Evolutionary conservation across 37 sponge, comb jelly and placozoan genomes (phyloP).

Genomic region (Bolinopsis microptera): DNA sequence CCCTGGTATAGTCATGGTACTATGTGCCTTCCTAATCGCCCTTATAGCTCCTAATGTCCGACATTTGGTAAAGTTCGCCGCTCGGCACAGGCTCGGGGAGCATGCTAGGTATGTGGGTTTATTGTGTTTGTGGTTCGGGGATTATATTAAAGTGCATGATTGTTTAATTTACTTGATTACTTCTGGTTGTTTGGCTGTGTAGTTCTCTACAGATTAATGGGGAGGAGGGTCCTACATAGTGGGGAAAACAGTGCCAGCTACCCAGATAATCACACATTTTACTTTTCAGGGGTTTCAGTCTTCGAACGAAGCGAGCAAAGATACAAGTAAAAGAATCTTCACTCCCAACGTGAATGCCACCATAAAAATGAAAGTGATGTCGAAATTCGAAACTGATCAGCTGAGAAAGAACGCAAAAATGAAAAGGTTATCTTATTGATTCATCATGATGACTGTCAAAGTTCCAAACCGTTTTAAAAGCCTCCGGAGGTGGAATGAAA

Average conservation of each 20-base stretch:
- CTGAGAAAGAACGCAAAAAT: too few species aligned
- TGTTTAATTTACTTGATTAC: too few species aligned
- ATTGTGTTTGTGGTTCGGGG: neutral
- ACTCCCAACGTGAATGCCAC: neutral
- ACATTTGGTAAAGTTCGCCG: neutral
- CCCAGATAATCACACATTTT: too few species aligned
- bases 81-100: neutral
- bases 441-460: too few species aligned
- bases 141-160: too few species aligned
- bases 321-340: neutral
- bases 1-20: neutral
- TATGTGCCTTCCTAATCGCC: neutral
- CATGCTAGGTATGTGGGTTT: neutral
- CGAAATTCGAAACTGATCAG: neutral
- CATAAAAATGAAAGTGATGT: neutral
- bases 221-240: too few species aligned
- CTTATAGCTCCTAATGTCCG: slow-evolving; percentile 40
- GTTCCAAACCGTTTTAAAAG: too few species aligned
- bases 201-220: too few species aligned
- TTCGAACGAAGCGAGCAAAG: neutral
- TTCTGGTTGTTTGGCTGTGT: too few species aligned
- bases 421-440: too few species aligned
- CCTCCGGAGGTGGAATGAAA: too few species aligned
- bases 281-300: neutral
- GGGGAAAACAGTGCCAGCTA: too few species aligned